A percentile compares a stretch with the other conserved stretches of the same genome.
Conservation (phyloP, 2,888 invertebrate genomes). For the Drosophila neoperkinsi region DNA sequence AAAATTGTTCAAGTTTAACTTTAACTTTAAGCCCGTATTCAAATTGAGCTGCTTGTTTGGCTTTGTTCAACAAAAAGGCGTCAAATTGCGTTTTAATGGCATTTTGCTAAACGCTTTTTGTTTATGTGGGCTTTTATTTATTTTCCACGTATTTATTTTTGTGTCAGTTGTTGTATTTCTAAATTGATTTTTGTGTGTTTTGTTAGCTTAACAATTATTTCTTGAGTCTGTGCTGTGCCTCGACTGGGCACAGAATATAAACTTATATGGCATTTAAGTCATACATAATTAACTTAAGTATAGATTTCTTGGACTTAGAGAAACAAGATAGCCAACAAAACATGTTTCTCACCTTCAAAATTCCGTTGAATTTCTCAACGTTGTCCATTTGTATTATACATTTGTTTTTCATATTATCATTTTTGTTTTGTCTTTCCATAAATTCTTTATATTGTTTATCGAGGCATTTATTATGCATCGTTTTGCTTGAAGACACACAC, state of each 20-base stretch:
- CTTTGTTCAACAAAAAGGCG: conserved; percentile 60
- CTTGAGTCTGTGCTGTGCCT: no score
- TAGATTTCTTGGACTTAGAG: not conserved
- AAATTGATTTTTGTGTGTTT: conserved; percentile 25
- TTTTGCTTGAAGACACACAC: conserved; percentile 62
- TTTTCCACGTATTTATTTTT: conserved; percentile 12
- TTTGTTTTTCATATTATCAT: conserved; percentile 13
- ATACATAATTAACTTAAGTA: conserved; percentile 1
- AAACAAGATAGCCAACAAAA: conserved; percentile 8
- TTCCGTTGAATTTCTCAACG: conserved; percentile 6
- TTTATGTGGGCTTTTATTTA: conserved; percentile 34
- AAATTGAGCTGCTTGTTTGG: conserved; percentile 49
- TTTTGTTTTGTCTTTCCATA: conserved; percentile 40
- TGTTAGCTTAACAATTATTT: conserved; percentile 31
- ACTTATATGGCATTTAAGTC: not conserved
- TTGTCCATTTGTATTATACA: conserved; percentile 13
- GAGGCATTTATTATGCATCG: conserved; percentile 76
- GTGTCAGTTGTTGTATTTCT: conserved; percentile 11
- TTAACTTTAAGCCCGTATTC: conserved; percentile 16
- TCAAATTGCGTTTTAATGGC: conserved; percentile 73
- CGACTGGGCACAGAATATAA: not conserved
- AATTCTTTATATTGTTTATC: conserved; percentile 67
- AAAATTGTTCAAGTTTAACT: not conserved
- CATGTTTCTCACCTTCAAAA: conserved; percentile 7
- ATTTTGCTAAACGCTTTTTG: conserved; percentile 48